A percentile compares a stretch with the other conserved stretches of the same genome.
These are phyloP conservation scores for Globia sparganii DNA, from an alignment of 2,888 invertebrate genomes.

Conservation along the genomic window DNA sequence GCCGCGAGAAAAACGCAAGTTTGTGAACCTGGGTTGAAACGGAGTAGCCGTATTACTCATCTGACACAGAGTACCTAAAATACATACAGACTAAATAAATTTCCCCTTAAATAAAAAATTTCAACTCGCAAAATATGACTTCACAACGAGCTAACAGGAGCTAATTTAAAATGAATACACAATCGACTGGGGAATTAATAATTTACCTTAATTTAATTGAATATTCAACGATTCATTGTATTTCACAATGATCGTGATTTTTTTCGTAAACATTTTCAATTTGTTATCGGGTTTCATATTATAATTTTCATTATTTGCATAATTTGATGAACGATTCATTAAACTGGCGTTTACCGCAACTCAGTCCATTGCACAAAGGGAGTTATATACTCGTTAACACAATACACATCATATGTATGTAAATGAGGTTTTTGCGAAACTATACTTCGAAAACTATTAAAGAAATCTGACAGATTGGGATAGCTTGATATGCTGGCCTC, in stretches of 20 bases:
- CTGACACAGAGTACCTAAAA: neutral
- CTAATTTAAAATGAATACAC: conserved; percentile 17
- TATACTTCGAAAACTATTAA: too few relatives aligned
- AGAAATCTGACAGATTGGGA: too few relatives aligned
- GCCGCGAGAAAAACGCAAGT: too few relatives aligned
- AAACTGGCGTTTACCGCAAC: neutral
- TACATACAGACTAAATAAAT: too few relatives aligned
- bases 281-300: conserved; percentile 11
- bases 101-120: neutral
- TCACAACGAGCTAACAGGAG: neutral
- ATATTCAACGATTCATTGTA: conserved; percentile 21
- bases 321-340: conserved; percentile 17
- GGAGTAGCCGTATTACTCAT: neutral
- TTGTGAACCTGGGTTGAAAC: too few relatives aligned
- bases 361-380: conserved; percentile 18
- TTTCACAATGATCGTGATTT: conserved; percentile 14
- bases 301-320: conserved; percentile 26
- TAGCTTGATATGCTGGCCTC: too few relatives aligned
- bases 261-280: conserved; percentile 34
- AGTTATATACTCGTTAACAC: neutral
- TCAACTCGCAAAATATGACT: neutral
- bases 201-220: conserved; percentile 4
- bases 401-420: neutral
- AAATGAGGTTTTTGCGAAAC: neutral
- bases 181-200: conserved; percentile 18